Evolutionary conservation across 2,797 vertebrate species (phyloP).

Genomic region (Falco concolor): DNA sequence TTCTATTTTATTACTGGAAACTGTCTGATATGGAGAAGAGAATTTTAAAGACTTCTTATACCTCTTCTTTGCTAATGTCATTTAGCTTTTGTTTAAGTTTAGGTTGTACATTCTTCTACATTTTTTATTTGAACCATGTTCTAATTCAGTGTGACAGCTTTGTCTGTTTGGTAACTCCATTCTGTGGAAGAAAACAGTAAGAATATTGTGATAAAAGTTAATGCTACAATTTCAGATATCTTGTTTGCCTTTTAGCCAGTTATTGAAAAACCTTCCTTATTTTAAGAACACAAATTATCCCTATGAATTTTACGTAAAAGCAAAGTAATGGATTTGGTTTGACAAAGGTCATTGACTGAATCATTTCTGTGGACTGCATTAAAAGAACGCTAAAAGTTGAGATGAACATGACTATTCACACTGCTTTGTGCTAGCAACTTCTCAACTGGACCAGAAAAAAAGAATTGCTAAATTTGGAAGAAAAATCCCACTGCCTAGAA

Average conservation of each 20-base stretch:
- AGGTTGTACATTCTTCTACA: background rate
- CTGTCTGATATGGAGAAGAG: background rate
- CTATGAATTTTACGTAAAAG: background rate
- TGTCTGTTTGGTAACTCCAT: background rate
- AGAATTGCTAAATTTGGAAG: background rate
- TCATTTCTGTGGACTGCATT: background rate
- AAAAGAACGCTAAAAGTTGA: background rate
- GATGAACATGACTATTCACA: background rate
- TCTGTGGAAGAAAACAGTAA: background rate
- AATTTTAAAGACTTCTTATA: background rate
- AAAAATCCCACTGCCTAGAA: background rate
- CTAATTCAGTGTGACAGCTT: background rate
- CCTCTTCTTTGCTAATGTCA: background rate
- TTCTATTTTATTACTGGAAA: slow-evolving; percentile 49
- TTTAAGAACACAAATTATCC: background rate
- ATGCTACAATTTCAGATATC: background rate
- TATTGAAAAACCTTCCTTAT: background rate
- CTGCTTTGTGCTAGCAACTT: background rate
- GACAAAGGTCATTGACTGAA: background rate
- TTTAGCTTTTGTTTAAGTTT: slow-evolving; percentile 8
- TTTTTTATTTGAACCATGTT: background rate
- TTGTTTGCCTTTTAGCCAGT: background rate
- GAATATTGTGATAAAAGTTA: background rate
- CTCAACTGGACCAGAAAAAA: background rate
- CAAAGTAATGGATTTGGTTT: background rate